Evolutionary conservation across 2,888 invertebrate species (phyloP), one percentile per base, ranked within the genome.

Genomic region (Timema cristinae): DNA sequence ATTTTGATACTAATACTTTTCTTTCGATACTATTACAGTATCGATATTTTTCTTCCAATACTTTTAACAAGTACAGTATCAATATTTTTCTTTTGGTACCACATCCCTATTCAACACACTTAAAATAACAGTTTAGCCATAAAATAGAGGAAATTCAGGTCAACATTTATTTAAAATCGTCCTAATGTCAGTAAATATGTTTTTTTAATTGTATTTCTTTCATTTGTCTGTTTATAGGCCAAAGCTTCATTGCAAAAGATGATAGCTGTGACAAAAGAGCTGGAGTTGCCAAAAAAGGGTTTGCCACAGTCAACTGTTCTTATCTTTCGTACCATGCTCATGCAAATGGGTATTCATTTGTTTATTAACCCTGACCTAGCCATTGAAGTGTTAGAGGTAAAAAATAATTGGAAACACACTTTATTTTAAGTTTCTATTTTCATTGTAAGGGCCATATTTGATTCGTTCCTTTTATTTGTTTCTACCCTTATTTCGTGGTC

Each of bases 361-460:
- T 91, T 92, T 78, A 88, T 88, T 52, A 90, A 92, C 77, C 84
- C 88, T 1, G 88, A 90, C 81, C 85, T 91, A 80, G 91, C 92
- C 0, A 83, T 84, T 9, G 77, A 77, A 51, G 73, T 75, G 11
- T 69, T 77, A 48, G 69, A 71, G 71, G 76, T 75, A 71, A 61
- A 69, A 48, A 32, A 32, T 2, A 32, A 32, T 32, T 4, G 32
- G 32, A 32, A 32, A 32, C 32, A 32, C 32, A 32, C 32, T 32
- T 61, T n/a, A 13, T 47, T 32, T 61, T 59, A 32, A 61, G 47
- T 61, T n/a, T 61, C 5, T n/a, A 16, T 59, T 16, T 16, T 15
- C 13, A 10, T 59, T 11, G 32, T 7, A 59, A 8, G 10, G 2
- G 32, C 32, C 32, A 32, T 32, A 32, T 4, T 32, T 32, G 1